Evolutionary conservation across 2,113 vertebrate genomes (phyloP).

Genomic region (Protomyctophum bolini): DNA sequence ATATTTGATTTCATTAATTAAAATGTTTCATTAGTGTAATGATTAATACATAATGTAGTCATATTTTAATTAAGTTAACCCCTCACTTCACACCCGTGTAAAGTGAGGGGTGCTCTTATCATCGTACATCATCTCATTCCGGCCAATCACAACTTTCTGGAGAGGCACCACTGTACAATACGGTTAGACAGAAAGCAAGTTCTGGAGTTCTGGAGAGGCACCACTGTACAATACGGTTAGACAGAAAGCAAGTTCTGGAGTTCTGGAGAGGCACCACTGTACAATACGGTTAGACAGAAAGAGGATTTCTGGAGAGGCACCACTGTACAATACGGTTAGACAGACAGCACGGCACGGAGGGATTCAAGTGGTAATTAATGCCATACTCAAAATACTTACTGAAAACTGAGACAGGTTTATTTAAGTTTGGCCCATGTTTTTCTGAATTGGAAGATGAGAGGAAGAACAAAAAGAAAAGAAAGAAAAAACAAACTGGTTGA

Average conservation of each 20-base stretch:
- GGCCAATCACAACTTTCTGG: no score
- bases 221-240: constrained; percentile 58
- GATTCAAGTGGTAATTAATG: constrained; percentile 67
- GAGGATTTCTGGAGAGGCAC: no score
- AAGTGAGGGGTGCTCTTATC: no score
- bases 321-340: constrained; percentile 59
- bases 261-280: constrained; percentile 19
- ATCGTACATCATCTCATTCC: no score
- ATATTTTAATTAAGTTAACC: no score
- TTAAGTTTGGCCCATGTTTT: constrained; percentile 80
- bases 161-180: constrained; percentile 35
- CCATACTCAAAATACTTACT: constrained; percentile 82
- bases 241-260: constrained; percentile 54
- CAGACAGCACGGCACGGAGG: constrained; percentile 62
- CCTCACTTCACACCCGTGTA: no score
- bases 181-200: constrained; percentile 64
- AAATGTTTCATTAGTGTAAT: no score
- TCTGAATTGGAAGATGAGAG: constrained; percentile 70
- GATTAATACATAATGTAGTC: no score
- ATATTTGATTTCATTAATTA: no score
- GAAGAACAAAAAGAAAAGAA: constrained; percentile 51
- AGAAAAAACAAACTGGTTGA: constrained; percentile 29
- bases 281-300: constrained; percentile 60
- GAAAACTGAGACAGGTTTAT: constrained; percentile 83
- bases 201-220: no score